These are phyloP conservation scores for Temnothorax curvispinosus DNA, from an alignment of 1,140 invertebrate species.

Conservation along the genomic window DNA sequence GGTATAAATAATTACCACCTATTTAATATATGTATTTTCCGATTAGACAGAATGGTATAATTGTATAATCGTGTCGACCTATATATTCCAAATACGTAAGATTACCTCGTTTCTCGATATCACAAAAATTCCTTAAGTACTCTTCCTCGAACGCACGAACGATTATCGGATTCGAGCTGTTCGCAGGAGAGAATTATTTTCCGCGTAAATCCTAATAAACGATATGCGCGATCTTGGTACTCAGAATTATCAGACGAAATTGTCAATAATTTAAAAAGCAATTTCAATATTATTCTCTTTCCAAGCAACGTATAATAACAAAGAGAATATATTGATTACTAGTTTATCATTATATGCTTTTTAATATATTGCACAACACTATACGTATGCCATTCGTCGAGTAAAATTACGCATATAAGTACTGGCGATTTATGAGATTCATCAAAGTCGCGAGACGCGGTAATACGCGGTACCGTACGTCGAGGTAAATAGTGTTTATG, in stretches of 20 bases:
- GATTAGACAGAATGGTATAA: background rate
- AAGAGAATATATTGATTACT: background rate
- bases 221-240: background rate
- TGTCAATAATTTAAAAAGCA: background rate
- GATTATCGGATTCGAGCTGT: background rate
- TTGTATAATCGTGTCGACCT: background rate
- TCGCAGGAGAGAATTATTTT: background rate
- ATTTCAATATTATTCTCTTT: background rate
- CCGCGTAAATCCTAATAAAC: background rate
- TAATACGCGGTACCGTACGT: background rate
- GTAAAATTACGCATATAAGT: background rate
- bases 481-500: constrained; percentile 24
- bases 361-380: background rate
- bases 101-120: constrained; percentile 3
- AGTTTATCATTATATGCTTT: background rate
- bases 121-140: too few species aligned
- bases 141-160: background rate
- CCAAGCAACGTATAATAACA: background rate
- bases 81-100: background rate
- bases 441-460: constrained; percentile 7
- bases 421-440: background rate
- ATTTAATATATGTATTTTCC: background rate
- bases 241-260: background rate
- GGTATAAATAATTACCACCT: background rate
- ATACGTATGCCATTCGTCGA: background rate